Conservation (phyloP, 2,888 invertebrate genomes). For the Orchesella flavescens region DNA sequence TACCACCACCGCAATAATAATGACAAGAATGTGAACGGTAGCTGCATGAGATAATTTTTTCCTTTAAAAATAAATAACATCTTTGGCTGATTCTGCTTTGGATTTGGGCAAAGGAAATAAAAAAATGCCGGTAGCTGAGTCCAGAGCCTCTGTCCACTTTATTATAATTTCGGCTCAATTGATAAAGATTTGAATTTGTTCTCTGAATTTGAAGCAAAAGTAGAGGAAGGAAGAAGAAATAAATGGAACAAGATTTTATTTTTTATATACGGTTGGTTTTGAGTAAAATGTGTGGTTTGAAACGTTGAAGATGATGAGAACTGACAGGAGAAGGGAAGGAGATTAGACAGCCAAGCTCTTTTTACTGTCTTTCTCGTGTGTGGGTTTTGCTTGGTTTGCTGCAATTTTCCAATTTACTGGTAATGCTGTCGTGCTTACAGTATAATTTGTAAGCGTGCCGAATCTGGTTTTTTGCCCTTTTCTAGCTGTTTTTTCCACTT, state of each 20-base stretch:
- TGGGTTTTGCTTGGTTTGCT: constrained; percentile 66
- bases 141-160: constrained; percentile 33
- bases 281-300: constrained; percentile 55
- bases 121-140: constrained; percentile 46
- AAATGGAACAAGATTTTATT: neutral
- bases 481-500: constrained; percentile 21
- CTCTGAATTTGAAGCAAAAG: neutral
- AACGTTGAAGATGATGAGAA: constrained; percentile 39
- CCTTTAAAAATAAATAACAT: constrained; percentile 15
- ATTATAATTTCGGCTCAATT: constrained; percentile 44
- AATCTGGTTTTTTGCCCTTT: constrained; percentile 67
- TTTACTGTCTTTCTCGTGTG: constrained; percentile 51
- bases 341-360: constrained; percentile 40
- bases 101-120: neutral
- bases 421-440: constrained; percentile 56
- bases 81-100: neutral
- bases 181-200: constrained; percentile 14
- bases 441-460: constrained; percentile 69
- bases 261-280: constrained; percentile 10
- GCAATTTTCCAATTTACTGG: constrained; percentile 69
- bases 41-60: constrained; percentile 18
- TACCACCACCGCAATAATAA: constrained; percentile 18
- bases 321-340: constrained; percentile 46
- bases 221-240: neutral
- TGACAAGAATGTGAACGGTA: constrained; percentile 11